phyloP scores from a whole-genome alignment of 1,140 invertebrate species.

The Drosophila hydei region DNA sequence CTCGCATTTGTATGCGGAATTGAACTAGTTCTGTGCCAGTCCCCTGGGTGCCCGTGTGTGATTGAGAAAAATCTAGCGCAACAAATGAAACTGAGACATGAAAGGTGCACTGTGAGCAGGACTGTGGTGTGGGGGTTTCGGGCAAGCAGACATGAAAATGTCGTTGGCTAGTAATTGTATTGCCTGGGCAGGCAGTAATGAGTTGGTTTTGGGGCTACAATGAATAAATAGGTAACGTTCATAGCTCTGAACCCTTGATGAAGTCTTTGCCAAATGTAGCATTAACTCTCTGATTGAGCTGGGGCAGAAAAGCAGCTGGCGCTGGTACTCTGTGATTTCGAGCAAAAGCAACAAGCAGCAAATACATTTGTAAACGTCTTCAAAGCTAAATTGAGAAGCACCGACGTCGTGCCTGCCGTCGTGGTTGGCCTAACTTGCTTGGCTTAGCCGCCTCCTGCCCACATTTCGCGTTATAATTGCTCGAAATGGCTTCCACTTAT shows the following conservation, averaged over 20 bases:
- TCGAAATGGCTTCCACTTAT: conserved; percentile 48
- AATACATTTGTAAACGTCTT: conserved; percentile 68
- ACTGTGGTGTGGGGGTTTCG: not conserved
- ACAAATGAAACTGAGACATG: conserved; percentile 70
- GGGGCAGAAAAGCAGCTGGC: conserved; percentile 1
- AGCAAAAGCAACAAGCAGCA: conserved; percentile 4
- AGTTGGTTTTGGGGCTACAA: conserved; percentile 51
- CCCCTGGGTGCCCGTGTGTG: conserved; percentile 52
- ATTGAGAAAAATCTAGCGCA: conserved; percentile 82
- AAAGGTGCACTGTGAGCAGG: conserved; percentile 54
- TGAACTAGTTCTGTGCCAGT: conserved; percentile 63
- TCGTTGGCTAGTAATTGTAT: conserved; percentile 48
- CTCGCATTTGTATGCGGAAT: conserved; percentile 48
- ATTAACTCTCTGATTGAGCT: conserved; percentile 41
- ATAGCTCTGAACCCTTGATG: conserved; percentile 27
- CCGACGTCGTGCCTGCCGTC: not conserved
- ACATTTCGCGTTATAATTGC: conserved; percentile 51
- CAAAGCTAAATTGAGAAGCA: conserved; percentile 38
- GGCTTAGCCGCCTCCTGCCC: conserved; percentile 35
- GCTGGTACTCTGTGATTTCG: not conserved
- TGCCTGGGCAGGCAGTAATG: conserved; percentile 38
- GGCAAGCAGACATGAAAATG: conserved; percentile 26
- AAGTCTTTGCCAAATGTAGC: conserved; percentile 53
- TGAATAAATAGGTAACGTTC: conserved; percentile 57
- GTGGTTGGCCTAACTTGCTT: conserved; percentile 12